A percentile compares a stretch with the other conserved stretches of the same genome.
phyloP scores from a whole-genome alignment of 2,888 invertebrate genomes.

The Hypomecis punctinalis region DNA sequence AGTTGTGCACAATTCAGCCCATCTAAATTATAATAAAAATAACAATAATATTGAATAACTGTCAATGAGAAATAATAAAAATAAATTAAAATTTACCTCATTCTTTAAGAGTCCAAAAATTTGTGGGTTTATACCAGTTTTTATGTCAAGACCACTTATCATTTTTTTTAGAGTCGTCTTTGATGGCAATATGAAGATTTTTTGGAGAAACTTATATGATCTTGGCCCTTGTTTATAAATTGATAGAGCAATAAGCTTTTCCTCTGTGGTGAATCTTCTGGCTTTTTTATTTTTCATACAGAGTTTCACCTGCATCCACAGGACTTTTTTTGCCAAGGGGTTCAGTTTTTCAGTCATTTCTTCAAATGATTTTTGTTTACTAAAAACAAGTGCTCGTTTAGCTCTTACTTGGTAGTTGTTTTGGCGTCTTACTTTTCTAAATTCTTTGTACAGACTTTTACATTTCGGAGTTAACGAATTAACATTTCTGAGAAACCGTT shows the following conservation, averaged over 20 bases:
- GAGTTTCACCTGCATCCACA: slow-evolving; percentile 11
- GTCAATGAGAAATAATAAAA: too few relatives aligned
- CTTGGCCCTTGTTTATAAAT: slow-evolving; percentile 25
- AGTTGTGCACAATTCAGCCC: too few relatives aligned
- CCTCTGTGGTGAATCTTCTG: slow-evolving; percentile 10
- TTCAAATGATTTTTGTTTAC: slow-evolving; percentile 5
- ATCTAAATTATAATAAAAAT: too few relatives aligned
- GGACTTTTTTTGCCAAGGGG: slow-evolving; percentile 6
- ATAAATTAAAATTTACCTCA: too few relatives aligned
- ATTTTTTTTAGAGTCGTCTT: slow-evolving; percentile 7
- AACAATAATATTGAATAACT: too few relatives aligned
- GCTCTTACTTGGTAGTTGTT: not conserved
- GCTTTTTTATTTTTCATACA: slow-evolving; percentile 19
- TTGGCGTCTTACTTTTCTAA: slow-evolving; percentile 1
- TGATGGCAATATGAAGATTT: slow-evolving; percentile 5
- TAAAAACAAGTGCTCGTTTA: slow-evolving; percentile 4
- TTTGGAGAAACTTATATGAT: slow-evolving; percentile 16
- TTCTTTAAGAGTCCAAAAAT: slow-evolving; percentile 4
- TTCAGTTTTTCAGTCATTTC: slow-evolving; percentile 10
- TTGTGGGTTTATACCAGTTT: not conserved
- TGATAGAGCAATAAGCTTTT: slow-evolving; percentile 20
- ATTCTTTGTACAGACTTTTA: slow-evolving; percentile 2
- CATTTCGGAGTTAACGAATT: not conserved
- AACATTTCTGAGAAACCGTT: not conserved
- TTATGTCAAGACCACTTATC: not conserved